A percentile compares a stretch with the other conserved stretches of the same genome.
phyloP scores from a whole-genome alignment of 2,888 invertebrate genomes.

The Microplitis deprimator region DNA sequence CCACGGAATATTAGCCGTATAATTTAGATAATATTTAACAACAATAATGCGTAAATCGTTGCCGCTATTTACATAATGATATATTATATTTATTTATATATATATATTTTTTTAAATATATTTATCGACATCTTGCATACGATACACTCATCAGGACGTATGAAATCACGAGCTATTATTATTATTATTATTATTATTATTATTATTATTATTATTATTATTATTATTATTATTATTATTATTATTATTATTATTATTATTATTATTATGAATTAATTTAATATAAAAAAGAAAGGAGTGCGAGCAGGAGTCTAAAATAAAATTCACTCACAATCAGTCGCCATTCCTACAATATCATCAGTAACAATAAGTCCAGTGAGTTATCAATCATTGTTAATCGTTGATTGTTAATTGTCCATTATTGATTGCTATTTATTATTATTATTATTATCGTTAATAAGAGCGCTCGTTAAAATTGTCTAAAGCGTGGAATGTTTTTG shows the following conservation, averaged over 20 bases:
- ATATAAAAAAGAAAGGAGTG: constrained; percentile 15
- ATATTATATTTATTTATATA: constrained; percentile 13
- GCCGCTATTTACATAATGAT: constrained; percentile 47
- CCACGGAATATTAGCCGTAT: constrained; percentile 6
- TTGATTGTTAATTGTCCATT: background rate
- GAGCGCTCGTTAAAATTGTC: background rate
- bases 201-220: constrained; percentile 18
- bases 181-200: constrained; percentile 21
- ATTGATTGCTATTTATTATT: background rate
- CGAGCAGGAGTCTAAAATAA: background rate
- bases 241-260: constrained; percentile 21
- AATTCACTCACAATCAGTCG: constrained; percentile 26
- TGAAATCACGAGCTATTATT: constrained; percentile 31
- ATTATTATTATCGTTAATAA: background rate
- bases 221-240: constrained; percentile 9
- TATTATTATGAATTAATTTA: background rate
- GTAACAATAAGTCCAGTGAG: background rate
- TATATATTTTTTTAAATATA: constrained; percentile 13
- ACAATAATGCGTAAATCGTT: constrained; percentile 45
- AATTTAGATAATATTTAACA: constrained; percentile 25
- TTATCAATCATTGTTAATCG: background rate
- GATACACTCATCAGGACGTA: constrained; percentile 29
- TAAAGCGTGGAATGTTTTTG: constrained; percentile 28
- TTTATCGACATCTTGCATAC: constrained; percentile 33
- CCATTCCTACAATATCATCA: background rate